Conservation (phyloP, 1,140 invertebrate species). For the Polypedilum vanderplanki region DNA sequence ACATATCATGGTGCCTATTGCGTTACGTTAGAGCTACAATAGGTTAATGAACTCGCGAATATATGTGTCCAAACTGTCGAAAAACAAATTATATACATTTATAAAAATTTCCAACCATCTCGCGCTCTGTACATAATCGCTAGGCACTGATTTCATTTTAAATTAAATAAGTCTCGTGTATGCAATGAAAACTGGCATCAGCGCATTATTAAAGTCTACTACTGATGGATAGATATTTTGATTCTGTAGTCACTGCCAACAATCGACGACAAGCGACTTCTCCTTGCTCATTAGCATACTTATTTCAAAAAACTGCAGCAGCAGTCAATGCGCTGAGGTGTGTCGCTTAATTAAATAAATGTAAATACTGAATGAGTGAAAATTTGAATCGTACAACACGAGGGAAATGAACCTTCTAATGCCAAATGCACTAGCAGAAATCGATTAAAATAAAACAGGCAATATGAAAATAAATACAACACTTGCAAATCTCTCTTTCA, state of each 20-base stretch:
- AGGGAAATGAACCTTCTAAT: conserved; percentile 4
- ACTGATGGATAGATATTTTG: too few species aligned
- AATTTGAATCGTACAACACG: background rate
- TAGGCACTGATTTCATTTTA: background rate
- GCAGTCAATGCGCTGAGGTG: background rate
- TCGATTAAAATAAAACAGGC: background rate
- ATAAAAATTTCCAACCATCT: conserved; percentile 8
- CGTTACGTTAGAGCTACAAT: background rate
- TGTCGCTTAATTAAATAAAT: conserved; percentile 19
- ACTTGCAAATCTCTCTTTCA: background rate
- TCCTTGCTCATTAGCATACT: too few species aligned
- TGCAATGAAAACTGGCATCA: too few species aligned
- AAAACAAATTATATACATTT: conserved; percentile 15
- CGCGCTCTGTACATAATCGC: background rate
- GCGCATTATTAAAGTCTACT: too few species aligned
- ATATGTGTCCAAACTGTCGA: conserved; percentile 11
- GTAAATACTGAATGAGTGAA: background rate
- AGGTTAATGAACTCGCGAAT: background rate
- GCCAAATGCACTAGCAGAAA: background rate
- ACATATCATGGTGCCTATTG: background rate
- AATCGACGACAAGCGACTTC: too few species aligned
- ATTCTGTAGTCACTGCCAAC: too few species aligned
- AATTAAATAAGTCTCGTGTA: too few species aligned
- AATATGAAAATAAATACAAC: background rate
- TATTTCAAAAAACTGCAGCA: background rate